These are phyloP conservation scores for Rosalia funebris DNA, from an alignment of 2,888 invertebrate species.

Conservation along the genomic window DNA sequence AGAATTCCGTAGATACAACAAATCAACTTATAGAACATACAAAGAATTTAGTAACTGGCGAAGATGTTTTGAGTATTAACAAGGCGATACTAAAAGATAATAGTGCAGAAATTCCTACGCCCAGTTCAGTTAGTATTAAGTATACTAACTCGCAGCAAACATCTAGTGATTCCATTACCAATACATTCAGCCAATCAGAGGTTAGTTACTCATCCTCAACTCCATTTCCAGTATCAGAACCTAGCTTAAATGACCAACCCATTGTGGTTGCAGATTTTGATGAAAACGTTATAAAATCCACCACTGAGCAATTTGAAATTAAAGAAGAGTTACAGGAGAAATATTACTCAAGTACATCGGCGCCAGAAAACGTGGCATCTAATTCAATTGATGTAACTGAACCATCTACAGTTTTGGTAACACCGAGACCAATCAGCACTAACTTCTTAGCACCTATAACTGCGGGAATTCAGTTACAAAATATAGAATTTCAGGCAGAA, in stretches of 20 bases:
- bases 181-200: conserved; percentile 29
- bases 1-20: conserved; percentile 50
- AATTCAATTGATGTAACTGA: conserved; percentile 36
- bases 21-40: conserved; percentile 69
- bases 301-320: conserved; percentile 46
- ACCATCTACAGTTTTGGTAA: conserved; percentile 63
- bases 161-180: conserved; percentile 21
- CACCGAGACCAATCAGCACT: conserved; percentile 68
- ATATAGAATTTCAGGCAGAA: conserved; percentile 49
- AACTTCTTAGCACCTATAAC: conserved; percentile 71
- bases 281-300: conserved; percentile 48
- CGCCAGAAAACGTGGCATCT: conserved; percentile 44
- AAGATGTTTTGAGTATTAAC: conserved; percentile 74
- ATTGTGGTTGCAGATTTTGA: conserved; percentile 61
- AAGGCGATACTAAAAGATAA: conserved; percentile 56
- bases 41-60: conserved; percentile 71
- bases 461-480: conserved; percentile 69
- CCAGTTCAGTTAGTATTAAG: conserved; percentile 43
- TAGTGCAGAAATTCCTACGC: conserved; percentile 40
- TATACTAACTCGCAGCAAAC: conserved; percentile 29
- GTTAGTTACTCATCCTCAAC: conserved; percentile 40
- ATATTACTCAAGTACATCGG: conserved; percentile 47
- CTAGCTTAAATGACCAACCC: conserved; percentile 55
- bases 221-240: conserved; percentile 31
- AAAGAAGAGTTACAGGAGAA: conserved; percentile 29